Evolutionary conservation across 2,888 invertebrate species (phyloP).

Genomic region (Cryptocephalus primarius): DNA sequence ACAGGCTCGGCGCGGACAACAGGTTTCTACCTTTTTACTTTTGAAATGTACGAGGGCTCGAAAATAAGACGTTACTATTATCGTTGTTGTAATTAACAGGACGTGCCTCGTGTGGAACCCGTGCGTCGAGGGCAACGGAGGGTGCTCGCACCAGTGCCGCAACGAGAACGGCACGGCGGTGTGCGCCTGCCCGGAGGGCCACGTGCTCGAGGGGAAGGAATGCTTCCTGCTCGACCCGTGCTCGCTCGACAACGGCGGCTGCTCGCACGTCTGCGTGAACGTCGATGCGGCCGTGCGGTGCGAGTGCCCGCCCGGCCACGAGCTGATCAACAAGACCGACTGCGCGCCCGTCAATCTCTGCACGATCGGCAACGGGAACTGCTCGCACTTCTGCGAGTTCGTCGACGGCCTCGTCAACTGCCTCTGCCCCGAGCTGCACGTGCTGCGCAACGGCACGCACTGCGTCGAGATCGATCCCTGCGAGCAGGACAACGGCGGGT

Average conservation of each 20-base stretch:
- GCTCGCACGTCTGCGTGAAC: conserved; percentile 34
- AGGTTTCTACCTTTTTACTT: too few relatives aligned
- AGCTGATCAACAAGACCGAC: conserved; percentile 19
- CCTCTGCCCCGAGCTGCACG: conserved; percentile 36
- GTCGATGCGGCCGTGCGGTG: conserved; percentile 33
- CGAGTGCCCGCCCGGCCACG: conserved; percentile 36
- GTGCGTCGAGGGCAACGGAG: conserved; percentile 35
- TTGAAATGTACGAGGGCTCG: too few relatives aligned
- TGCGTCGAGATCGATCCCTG: conserved; percentile 41
- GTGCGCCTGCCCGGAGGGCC: conserved; percentile 41
- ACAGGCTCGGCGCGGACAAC: conserved; percentile 26
- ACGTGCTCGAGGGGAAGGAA: conserved; percentile 23
- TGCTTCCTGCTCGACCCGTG: conserved; percentile 28
- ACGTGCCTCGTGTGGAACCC: conserved; percentile 37
- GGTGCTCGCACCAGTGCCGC: conserved; percentile 24
- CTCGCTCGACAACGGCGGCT: conserved; percentile 30
- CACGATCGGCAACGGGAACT: conserved; percentile 40
- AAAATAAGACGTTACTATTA: too few relatives aligned
- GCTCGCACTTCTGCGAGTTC: conserved; percentile 42
- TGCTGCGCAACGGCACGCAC: conserved; percentile 28
- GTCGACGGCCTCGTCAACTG: conserved; percentile 39
- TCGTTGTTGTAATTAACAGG: too few relatives aligned
- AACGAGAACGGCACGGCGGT: conserved; percentile 33
- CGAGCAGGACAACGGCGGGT: conserved; percentile 42
- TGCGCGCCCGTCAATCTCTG: conserved; percentile 40